Conservation (phyloP, 2,888 invertebrate genomes). For the Oxycera nigricornis region DNA sequence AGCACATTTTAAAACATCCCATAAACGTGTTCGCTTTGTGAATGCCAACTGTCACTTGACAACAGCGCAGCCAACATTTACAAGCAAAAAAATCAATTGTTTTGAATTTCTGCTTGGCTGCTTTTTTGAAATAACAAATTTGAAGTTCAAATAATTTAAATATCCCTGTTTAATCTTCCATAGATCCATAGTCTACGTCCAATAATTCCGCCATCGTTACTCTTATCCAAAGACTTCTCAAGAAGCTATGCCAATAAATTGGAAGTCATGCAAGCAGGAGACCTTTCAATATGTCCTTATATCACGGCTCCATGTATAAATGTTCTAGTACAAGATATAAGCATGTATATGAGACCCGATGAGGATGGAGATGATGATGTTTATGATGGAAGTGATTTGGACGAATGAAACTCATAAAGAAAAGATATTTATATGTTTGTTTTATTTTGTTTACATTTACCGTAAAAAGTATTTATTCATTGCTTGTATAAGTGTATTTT, state of each 20-base stretch:
- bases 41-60: no score
- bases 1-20: no score
- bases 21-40: no score
- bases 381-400: not conserved
- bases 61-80: no score
- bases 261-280: slow-evolving; percentile 51
- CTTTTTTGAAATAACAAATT: no score
- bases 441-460: not conserved
- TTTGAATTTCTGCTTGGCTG: no score
- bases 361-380: not conserved
- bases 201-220: slow-evolving; percentile 49
- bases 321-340: slow-evolving; percentile 48
- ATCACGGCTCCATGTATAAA: slow-evolving; percentile 53
- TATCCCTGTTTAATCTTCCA: not conserved
- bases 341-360: slow-evolving; percentile 43
- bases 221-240: slow-evolving; percentile 50
- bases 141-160: no score
- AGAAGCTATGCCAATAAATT: slow-evolving; percentile 50
- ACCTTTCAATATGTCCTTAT: slow-evolving; percentile 51
- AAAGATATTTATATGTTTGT: not conserved
- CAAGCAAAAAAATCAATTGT: no score
- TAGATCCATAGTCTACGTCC: slow-evolving; percentile 43
- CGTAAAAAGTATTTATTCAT: not conserved
- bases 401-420: not conserved
- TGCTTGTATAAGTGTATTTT: not conserved